phyloP scores from a whole-genome alignment of 2,113 vertebrate genomes.

The Petrocephalus zakoni region DNA sequence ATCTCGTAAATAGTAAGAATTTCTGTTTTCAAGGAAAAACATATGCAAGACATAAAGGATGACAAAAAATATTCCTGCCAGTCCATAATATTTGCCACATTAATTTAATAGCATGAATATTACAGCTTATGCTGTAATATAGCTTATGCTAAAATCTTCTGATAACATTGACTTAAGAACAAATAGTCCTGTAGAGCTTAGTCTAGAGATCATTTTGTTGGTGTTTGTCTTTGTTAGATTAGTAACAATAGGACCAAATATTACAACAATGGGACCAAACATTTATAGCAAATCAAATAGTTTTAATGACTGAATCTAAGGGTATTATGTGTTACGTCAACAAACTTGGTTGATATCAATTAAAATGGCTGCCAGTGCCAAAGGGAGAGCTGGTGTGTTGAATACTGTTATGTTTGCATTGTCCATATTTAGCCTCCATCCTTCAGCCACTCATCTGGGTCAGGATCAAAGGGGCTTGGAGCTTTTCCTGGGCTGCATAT shows the following conservation, averaged over 20 bases:
- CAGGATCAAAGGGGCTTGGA: not conserved
- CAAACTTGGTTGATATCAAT: not conserved
- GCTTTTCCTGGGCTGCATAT: not conserved
- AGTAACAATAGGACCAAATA: not conserved
- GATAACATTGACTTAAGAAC: not conserved
- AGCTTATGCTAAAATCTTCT: not conserved
- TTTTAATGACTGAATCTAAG: conserved; percentile 1
- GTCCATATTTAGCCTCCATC: not conserved
- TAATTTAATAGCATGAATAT: not conserved
- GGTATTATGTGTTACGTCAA: not conserved
- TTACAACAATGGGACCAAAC: not conserved
- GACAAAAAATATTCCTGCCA: not conserved
- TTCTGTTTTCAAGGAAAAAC: not conserved
- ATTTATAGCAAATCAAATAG: not conserved
- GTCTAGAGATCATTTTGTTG: not conserved
- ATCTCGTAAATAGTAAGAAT: not conserved
- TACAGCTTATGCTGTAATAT: not conserved
- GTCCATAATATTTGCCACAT: not conserved
- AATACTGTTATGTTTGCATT: not conserved
- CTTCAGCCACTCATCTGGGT: not conserved
- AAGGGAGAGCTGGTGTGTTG: not conserved
- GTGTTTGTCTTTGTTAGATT: not conserved
- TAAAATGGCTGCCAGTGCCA: not conserved
- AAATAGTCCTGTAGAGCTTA: not conserved
- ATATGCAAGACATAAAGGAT: not conserved